These are phyloP conservation scores for Melanotaenia duboulayi DNA, from an alignment of 2,113 vertebrate species.

Conservation along the genomic window DNA sequence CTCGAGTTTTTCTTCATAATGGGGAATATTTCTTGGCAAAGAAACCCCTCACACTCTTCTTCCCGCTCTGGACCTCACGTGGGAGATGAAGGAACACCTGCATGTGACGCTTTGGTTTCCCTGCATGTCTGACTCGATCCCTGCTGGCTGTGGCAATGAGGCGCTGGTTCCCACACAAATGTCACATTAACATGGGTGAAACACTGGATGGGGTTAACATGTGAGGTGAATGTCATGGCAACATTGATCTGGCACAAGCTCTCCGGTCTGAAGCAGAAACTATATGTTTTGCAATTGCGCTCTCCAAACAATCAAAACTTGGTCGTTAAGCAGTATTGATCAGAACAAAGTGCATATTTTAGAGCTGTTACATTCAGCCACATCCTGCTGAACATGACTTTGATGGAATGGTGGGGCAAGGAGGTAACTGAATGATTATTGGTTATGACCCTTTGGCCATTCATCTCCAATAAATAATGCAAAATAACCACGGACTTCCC, in stretches of 20 bases:
- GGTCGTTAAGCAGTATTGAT: constrained; percentile 33
- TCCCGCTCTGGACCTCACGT: constrained; percentile 36
- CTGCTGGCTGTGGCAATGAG: constrained; percentile 32
- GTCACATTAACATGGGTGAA: constrained; percentile 68
- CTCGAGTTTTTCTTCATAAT: constrained; percentile 18
- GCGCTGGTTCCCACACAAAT: constrained; percentile 47
- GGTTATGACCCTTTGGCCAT: constrained; percentile 24
- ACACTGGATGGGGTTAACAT: constrained; percentile 33
- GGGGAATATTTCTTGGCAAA: constrained; percentile 45
- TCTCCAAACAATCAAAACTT: constrained; percentile 25
- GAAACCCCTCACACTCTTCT: not conserved
- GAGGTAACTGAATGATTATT: constrained; percentile 28
- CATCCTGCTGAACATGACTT: constrained; percentile 16
- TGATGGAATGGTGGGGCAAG: constrained; percentile 8
- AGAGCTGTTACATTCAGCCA: constrained; percentile 11
- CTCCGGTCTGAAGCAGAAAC: constrained; percentile 24
- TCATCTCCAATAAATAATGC: constrained; percentile 35
- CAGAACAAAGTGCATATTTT: constrained; percentile 25
- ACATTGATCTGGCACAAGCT: constrained; percentile 37
- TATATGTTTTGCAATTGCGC: constrained; percentile 9
- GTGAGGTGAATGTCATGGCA: constrained; percentile 59
- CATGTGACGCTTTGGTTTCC: constrained; percentile 62
- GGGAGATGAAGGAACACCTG: constrained; percentile 47
- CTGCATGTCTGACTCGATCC: constrained; percentile 44
- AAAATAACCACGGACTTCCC: constrained; percentile 3